phyloP scores from a whole-genome alignment of 1,140 invertebrate species.

The Ceratitis capitata region DNA sequence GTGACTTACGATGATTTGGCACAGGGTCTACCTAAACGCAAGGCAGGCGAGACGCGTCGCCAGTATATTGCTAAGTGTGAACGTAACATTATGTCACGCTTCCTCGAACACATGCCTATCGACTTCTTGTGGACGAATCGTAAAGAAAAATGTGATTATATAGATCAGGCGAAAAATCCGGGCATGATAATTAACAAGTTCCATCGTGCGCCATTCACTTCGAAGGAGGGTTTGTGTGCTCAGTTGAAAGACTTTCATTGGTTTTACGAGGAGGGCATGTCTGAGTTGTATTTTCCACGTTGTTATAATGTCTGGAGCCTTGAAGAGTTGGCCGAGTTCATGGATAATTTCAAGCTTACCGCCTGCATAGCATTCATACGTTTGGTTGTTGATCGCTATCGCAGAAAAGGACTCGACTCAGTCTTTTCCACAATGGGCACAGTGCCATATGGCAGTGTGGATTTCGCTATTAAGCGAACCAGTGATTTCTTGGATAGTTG shows the following conservation, averaged over 20 bases:
- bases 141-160: conserved; percentile 75
- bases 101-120: conserved; percentile 76
- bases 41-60: conserved; percentile 58
- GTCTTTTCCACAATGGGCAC: conserved; percentile 71
- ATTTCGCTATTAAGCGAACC: conserved; percentile 82
- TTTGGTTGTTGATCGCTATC: conserved; percentile 73
- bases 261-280: conserved; percentile 84
- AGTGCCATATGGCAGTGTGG: conserved; percentile 77
- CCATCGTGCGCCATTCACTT: conserved; percentile 85
- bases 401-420: conserved; percentile 69
- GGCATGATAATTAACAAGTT: conserved; percentile 69
- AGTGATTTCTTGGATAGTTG: conserved; percentile 79
- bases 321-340: conserved; percentile 87
- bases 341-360: conserved; percentile 89
- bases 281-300: conserved; percentile 84
- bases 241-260: conserved; percentile 88
- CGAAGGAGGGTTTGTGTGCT: conserved; percentile 87
- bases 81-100: conserved; percentile 72
- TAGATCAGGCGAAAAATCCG: conserved; percentile 63
- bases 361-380: conserved; percentile 86
- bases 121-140: conserved; percentile 90
- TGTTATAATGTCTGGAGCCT: conserved; percentile 87
- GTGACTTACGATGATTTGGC: conserved; percentile 61
- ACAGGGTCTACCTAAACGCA: conserved; percentile 59
- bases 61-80: conserved; percentile 68